A percentile compares a stretch with the other conserved stretches of the same genome.
These are phyloP conservation scores for Onychomys leucogaster DNA, from an alignment of 2,797 vertebrate species.

Conservation along the genomic window DNA sequence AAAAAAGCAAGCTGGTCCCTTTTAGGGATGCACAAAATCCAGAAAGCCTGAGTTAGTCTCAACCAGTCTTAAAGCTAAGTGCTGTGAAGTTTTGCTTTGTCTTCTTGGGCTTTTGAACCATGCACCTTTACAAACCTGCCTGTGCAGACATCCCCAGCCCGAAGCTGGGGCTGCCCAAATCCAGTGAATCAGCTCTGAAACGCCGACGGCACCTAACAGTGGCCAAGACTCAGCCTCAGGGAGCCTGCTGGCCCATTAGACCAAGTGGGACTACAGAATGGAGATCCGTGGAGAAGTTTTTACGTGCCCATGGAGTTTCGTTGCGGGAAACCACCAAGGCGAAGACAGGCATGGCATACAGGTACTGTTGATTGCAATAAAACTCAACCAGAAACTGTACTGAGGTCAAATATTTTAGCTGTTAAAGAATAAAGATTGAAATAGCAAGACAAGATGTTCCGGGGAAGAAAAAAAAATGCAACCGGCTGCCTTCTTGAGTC, in stretches of 20 bases:
- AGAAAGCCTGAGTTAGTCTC: neutral
- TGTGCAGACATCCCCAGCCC: slow-evolving; percentile 92
- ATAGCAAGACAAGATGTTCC: neutral
- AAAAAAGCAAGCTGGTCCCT: slow-evolving; percentile 79
- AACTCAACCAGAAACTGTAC: neutral
- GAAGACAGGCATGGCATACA: slow-evolving; percentile 90
- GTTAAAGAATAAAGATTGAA: slow-evolving; percentile 3
- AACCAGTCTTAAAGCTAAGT: neutral
- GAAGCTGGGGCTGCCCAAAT: slow-evolving; percentile 87
- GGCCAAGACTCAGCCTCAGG: slow-evolving; percentile 80
- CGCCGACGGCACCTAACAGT: slow-evolving; percentile 73
- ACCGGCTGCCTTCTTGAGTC: neutral
- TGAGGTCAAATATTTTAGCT: neutral
- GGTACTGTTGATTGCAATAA: slow-evolving; percentile 80
- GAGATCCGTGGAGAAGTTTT: slow-evolving; percentile 92
- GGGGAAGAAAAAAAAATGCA: neutral
- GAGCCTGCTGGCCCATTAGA: slow-evolving; percentile 85
- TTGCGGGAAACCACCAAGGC: slow-evolving; percentile 90
- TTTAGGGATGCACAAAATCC: neutral
- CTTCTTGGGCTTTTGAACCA: slow-evolving; percentile 71
- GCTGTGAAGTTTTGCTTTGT: neutral
- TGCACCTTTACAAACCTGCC: slow-evolving; percentile 94
- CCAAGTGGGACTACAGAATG: slow-evolving; percentile 84
- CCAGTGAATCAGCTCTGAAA: slow-evolving; percentile 83
- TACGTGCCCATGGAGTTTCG: slow-evolving; percentile 91